Evolutionary conservation across 2,797 vertebrate species (phyloP), one percentile per base, ranked within the genome.

Genomic region (Syngnathus acus): DNA sequence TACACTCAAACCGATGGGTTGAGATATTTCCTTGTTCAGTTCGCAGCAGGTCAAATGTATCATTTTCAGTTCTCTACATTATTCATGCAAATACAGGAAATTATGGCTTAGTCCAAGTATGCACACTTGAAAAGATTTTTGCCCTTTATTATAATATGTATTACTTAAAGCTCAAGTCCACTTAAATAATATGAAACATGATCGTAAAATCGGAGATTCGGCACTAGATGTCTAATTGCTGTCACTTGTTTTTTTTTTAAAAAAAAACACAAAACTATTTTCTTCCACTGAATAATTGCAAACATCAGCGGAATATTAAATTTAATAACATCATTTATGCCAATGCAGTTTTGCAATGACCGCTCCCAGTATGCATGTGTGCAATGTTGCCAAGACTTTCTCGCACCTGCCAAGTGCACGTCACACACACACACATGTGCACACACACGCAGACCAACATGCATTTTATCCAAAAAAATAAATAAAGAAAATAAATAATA

Each of bases 331-430:
- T 13, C 4, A 3, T 13, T 57, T 57, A 16, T 6, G 13, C 26
- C 1, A 0, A 37, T 7, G 54, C 26, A 37, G 3, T n/a, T 60
- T 7, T 60, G 38, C 13, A 42, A 13, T 40, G 1, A 19, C 16
- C 37, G n/a, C 32, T 13, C 9, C 21, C 26, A 11, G 8, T 54
- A 13, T 26, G 21, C 53, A 26, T 59, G 38, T 40, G 38, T 11
- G 9, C 9, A 60, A 60, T 42, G 17, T 61, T n/a, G 6, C 38
- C 21, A 62, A 45, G n/a, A 23, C 60, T 32, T 32, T 32, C 32
- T 32, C 32, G 32, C 32, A 32, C 32, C 32, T 32, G 32, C 32
- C 32, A 5, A 32, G 32, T 84, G 80, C 64, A 66, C 75, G 73
- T 77, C 75, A 71, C 70, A 68, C 66, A 57, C 69, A 40, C 37